Base-by-base conservation (phyloP, 2,888 invertebrate species). In the Diarsia mendica region DNA sequence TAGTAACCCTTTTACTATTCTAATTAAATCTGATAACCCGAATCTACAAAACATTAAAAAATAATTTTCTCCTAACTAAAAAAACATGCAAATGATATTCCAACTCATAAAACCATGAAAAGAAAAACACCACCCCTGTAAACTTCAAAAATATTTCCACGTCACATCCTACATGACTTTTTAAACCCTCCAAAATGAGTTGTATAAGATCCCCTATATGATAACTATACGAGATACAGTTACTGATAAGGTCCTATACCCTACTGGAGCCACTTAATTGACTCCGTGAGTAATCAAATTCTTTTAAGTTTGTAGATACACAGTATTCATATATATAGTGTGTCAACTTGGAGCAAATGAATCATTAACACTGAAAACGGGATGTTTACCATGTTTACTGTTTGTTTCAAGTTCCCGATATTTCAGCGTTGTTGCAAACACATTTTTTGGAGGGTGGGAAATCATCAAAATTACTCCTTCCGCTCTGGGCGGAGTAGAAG, bases 201-300 rank as follows among this genome's bases (percentile, higher is more conserved):
- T 90, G 88, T 90, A 83, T 85, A 82, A 87, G 83, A 82, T 85
- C 87, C 85, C 89, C 90, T 87, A 67, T 23, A 2, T 55, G 80
- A 78, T 89, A 89, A 87, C 78, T 8, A 4, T 39, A 0, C 18
- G 67, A 88, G 90, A 90, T 90, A 85, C 82, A 92, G 91, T 89
- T 80, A 61, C 61, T 83, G 91, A 92, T 92, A 90, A 88, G 79
- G 28, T 20, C 13, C 2, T 46, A 44, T 49, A 73, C 80, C 75
- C 67, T n/a, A 75, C 67, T 33, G 72, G 66, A 72, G 72, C 48
- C 80, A 82, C 80, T 85, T 91, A 92, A 93, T 93, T 91, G 91
- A 85, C 80, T 87, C 83, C 87, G 87, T 93, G 93, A 93, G 89
- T 92, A 89, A 91, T 85, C 91, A 82, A 90, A 92, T 92, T 93